Evolutionary conservation across 2,797 vertebrate species (phyloP).

Genomic region (Psittacula derbiana): DNA sequence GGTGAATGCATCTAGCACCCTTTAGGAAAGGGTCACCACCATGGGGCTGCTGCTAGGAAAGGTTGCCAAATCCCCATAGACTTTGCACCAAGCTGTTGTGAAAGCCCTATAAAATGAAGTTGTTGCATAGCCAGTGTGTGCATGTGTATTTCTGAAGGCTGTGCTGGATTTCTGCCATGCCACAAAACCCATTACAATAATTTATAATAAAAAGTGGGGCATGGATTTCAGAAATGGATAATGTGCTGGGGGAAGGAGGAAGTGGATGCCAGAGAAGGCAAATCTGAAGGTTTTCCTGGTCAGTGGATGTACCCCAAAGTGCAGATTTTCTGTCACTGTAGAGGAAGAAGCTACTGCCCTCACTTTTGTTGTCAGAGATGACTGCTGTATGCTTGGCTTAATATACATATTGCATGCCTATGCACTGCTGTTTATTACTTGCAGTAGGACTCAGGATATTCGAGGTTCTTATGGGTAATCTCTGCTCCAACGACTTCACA

Average conservation of each 20-base stretch:
- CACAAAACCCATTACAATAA: slow-evolving; percentile 44
- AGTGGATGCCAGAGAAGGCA: not conserved
- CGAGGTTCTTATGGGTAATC: not conserved
- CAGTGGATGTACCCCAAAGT: not conserved
- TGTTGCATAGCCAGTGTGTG: not conserved
- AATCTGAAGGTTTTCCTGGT: not conserved
- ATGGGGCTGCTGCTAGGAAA: not conserved
- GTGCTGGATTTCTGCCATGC: slow-evolving; percentile 35
- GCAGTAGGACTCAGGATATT: not conserved
- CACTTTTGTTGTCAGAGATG: not conserved
- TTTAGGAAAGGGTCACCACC: not conserved
- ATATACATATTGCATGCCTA: not conserved
- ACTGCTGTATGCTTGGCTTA: not conserved
- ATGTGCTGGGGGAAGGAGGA: not conserved
- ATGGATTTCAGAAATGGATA: not conserved
- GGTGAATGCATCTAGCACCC: not conserved
- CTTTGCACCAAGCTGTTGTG: not conserved
- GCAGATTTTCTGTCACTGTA: not conserved
- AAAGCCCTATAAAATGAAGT: not conserved
- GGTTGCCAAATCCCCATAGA: not conserved
- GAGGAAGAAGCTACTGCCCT: not conserved
- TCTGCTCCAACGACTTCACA: not conserved
- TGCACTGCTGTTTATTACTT: not conserved
- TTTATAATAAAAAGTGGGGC: slow-evolving; percentile 30
- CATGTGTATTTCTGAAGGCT: not conserved